Evolutionary conservation across 2,888 invertebrate genomes (phyloP).

Genomic region (Trichogramma evanescens): DNA sequence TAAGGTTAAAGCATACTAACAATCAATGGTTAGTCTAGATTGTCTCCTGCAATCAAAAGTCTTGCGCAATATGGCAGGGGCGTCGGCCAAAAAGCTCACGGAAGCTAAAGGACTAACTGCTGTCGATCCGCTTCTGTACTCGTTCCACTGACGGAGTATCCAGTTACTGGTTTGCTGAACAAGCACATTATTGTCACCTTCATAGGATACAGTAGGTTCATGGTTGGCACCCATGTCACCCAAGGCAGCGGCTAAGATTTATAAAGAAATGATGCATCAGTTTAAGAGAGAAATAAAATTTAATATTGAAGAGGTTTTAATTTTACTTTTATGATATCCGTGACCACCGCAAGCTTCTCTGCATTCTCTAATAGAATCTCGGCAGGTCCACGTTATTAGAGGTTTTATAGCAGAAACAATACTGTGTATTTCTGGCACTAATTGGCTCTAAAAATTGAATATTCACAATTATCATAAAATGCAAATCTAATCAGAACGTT

Average conservation of each 20-base stretch:
- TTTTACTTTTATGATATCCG: slow-evolving; percentile 64
- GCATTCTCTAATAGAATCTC: slow-evolving; percentile 72
- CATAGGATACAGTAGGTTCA: slow-evolving; percentile 86
- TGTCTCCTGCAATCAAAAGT: slow-evolving; percentile 38
- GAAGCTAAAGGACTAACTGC: slow-evolving; percentile 65
- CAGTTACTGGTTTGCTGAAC: slow-evolving; percentile 87
- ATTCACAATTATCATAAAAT: neutral
- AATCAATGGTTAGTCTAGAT: slow-evolving; percentile 31
- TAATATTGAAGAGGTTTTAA: neutral
- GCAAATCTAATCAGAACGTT: neutral
- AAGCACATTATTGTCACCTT: slow-evolving; percentile 90
- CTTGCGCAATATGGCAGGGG: slow-evolving; percentile 48
- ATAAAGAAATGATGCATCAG: slow-evolving; percentile 3
- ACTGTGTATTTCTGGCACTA: slow-evolving; percentile 65
- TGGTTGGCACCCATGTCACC: slow-evolving; percentile 79
- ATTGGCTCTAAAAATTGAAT: slow-evolving; percentile 52
- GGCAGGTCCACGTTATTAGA: slow-evolving; percentile 68
- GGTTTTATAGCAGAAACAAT: slow-evolving; percentile 64
- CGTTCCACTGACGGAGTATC: slow-evolving; percentile 63
- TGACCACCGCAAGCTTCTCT: slow-evolving; percentile 86
- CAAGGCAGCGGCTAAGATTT: slow-evolving; percentile 62
- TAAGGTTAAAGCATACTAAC: slow-evolving; percentile 35
- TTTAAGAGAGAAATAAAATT: neutral
- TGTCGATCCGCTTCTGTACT: slow-evolving; percentile 45
- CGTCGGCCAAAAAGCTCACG: slow-evolving; percentile 59